A percentile compares a stretch with the other conserved stretches of the same genome.
Evolutionary conservation across 2,888 invertebrate genomes (phyloP).

Genomic region (Yponomeuta plumbellus): DNA sequence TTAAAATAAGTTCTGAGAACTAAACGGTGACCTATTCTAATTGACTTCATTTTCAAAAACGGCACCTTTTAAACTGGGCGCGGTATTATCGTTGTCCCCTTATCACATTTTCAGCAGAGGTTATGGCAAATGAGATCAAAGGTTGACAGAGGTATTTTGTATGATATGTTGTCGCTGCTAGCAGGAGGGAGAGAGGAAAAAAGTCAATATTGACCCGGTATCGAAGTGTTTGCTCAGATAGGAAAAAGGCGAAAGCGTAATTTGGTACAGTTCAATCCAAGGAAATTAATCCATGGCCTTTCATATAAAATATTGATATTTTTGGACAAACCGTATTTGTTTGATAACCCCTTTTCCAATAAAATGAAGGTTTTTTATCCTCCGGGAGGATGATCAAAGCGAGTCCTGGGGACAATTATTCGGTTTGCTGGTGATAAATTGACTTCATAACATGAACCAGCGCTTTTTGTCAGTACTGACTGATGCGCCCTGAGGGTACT

Average conservation of each 20-base stretch:
- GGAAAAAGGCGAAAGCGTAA: too few species aligned
- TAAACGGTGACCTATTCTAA: too few species aligned
- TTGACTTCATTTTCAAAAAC: too few species aligned
- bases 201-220: constrained; percentile 67
- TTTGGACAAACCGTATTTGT: constrained; percentile 6
- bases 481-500: constrained; percentile 37
- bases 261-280: too few species aligned
- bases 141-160: constrained; percentile 70
- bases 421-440: constrained; percentile 49
- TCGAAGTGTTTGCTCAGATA: constrained; percentile 63
- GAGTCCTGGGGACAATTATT: constrained; percentile 41
- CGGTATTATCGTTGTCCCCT: too few species aligned
- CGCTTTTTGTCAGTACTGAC: constrained; percentile 40
- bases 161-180: constrained; percentile 56
- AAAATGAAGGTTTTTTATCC: constrained; percentile 13
- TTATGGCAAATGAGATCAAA: constrained; percentile 50
- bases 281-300: too few species aligned
- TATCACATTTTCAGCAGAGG: too few species aligned
- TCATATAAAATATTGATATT: too few species aligned
- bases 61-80: too few species aligned
- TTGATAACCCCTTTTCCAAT: constrained; percentile 17
- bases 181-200: constrained; percentile 41
- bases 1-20: too few species aligned
- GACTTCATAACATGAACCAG: constrained; percentile 47
- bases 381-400: constrained; percentile 35